phyloP scores from a whole-genome alignment of 2,888 invertebrate genomes.

The Diarsia brunnea region DNA sequence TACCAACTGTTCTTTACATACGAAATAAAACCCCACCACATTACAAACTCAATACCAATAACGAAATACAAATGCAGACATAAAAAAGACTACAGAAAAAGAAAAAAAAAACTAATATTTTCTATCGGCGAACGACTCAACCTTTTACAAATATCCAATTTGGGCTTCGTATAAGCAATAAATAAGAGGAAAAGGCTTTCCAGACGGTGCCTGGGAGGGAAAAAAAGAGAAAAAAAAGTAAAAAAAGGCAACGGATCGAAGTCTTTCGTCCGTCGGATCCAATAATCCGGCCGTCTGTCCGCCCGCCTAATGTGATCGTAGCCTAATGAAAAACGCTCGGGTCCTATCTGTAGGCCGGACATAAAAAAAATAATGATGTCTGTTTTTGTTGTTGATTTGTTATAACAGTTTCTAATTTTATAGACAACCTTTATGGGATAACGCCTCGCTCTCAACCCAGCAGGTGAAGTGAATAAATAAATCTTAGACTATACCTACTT shows the following conservation, averaged over 20 bases:
- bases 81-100: slow-evolving; percentile 62
- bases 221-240: slow-evolving; percentile 76
- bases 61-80: slow-evolving; percentile 56
- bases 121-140: slow-evolving; percentile 83
- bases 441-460: no score
- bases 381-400: neutral
- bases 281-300: slow-evolving; percentile 90
- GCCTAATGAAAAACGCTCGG: slow-evolving; percentile 89
- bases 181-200: slow-evolving; percentile 90
- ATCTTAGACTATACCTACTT: no score
- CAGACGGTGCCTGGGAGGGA: slow-evolving; percentile 84
- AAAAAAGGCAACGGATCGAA: slow-evolving; percentile 89
- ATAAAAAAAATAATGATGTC: neutral
- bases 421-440: no score
- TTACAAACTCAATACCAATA: slow-evolving; percentile 40
- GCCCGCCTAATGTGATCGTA: slow-evolving; percentile 90
- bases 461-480: neutral
- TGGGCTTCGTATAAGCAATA: slow-evolving; percentile 90
- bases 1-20: neutral
- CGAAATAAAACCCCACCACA: slow-evolving; percentile 15
- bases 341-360: slow-evolving; percentile 73
- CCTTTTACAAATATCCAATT: slow-evolving; percentile 90
- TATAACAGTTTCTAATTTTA: neutral
- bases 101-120: slow-evolving; percentile 78
- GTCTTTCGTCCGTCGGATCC: slow-evolving; percentile 90